A percentile compares a stretch with the other conserved stretches of the same genome.
Evolutionary conservation across 2,113 vertebrate genomes (phyloP).

Genomic region (Sturnus vulgaris): DNA sequence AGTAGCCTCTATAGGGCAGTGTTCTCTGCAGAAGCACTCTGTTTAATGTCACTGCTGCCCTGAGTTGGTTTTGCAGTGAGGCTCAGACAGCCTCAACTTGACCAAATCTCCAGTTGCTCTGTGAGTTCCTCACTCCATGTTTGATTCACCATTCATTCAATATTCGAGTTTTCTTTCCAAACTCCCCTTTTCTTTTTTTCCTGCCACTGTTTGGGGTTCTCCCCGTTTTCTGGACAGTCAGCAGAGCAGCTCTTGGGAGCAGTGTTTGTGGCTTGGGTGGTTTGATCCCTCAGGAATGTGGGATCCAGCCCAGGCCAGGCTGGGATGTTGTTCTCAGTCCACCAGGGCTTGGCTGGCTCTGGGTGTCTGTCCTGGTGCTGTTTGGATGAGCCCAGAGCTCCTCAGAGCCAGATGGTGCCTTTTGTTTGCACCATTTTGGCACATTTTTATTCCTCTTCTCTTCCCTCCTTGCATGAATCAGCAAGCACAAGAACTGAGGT

Average conservation of each 20-base stretch:
- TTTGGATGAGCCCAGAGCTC: neutral
- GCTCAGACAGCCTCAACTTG: neutral
- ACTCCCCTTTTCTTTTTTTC: neutral
- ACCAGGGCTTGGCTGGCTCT: neutral
- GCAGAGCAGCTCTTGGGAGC: neutral
- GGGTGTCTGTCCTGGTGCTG: neutral
- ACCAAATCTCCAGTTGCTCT: neutral
- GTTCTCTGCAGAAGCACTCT: neutral
- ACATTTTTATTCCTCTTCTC: neutral
- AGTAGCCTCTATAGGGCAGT: neutral
- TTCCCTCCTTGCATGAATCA: conserved; percentile 1
- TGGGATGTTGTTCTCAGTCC: neutral
- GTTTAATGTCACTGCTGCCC: neutral
- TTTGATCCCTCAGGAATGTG: neutral
- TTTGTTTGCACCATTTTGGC: neutral
- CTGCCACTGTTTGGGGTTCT: neutral
- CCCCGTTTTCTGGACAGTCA: neutral
- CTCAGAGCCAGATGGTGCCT: conserved; percentile 1
- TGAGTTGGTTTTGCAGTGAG: neutral
- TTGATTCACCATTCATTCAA: neutral
- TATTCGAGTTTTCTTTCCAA: neutral
- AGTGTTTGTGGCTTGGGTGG: neutral
- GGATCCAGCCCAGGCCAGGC: neutral
- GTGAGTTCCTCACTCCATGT: neutral
- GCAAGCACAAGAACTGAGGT: neutral